These are phyloP conservation scores for Enteromius trimaculatus DNA, from an alignment of 2,797 vertebrate genomes.

Conservation along the genomic window DNA sequence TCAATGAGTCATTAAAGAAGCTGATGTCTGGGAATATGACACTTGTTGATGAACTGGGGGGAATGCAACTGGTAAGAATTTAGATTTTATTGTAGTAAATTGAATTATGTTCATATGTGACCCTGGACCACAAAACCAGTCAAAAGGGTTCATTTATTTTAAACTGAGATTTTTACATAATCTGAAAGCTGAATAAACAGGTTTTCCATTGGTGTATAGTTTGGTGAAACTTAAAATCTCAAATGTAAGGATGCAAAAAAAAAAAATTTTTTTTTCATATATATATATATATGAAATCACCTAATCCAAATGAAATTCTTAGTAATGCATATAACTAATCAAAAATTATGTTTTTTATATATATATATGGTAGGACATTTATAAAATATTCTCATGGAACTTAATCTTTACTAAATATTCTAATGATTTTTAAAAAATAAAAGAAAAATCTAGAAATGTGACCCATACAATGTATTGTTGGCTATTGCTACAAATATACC, in stretches of 20 bases:
- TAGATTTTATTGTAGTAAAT: not conserved
- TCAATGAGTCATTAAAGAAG: slow-evolving; percentile 95
- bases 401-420: not conserved
- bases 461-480: not conserved
- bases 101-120: not conserved
- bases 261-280: no score
- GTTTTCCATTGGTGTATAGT: not conserved
- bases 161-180: no score
- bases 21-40: slow-evolving; percentile 98
- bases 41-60: slow-evolving; percentile 93
- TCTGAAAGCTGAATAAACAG: no score
- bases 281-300: not conserved
- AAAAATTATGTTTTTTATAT: not conserved
- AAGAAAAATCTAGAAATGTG: not conserved
- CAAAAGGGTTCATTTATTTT: not conserved
- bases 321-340: not conserved
- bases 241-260: not conserved
- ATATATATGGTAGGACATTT: not conserved
- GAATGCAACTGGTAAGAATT: slow-evolving; percentile 92
- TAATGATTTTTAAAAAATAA: not conserved
- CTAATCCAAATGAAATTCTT: not conserved
- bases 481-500: not conserved
- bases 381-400: not conserved
- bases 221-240: not conserved
- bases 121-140: not conserved